Conservation (phyloP, 64 coral and sea anemone species). For the Trachythela sp. region DNA sequence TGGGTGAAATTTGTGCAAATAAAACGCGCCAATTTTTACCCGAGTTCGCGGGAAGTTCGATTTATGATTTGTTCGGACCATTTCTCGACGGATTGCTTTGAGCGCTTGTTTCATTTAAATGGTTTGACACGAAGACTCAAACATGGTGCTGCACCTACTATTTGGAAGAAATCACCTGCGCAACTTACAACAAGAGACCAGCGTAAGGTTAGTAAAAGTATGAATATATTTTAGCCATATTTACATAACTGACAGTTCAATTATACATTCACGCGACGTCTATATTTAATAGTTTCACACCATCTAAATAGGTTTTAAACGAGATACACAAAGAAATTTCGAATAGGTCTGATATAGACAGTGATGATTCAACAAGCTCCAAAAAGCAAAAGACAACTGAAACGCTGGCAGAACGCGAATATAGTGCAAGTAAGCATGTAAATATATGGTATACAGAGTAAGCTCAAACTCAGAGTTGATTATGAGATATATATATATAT, state of each 20-base stretch:
- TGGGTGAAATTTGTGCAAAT: slow-evolving; percentile 46
- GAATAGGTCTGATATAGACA: too few relatives aligned
- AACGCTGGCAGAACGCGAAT: too few relatives aligned
- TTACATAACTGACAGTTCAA: not conserved
- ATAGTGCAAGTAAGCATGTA: too few relatives aligned
- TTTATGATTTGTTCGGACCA: slow-evolving; percentile 45
- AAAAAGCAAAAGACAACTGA: too few relatives aligned
- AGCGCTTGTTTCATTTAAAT: slow-evolving; percentile 19
- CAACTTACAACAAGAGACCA: slow-evolving; percentile 26
- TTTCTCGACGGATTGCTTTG: slow-evolving; percentile 28
- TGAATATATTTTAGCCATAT: not conserved
- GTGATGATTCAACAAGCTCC: too few relatives aligned
- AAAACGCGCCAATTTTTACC: slow-evolving; percentile 28
- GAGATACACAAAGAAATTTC: not conserved
- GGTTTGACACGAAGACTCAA: slow-evolving; percentile 10
- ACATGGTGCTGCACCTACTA: slow-evolving; percentile 25
- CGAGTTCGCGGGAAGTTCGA: not conserved
- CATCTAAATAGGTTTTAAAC: not conserved
- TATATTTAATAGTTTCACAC: not conserved
- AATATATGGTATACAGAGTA: too few relatives aligned
- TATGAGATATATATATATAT: too few relatives aligned
- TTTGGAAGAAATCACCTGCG: not conserved
- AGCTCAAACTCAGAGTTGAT: too few relatives aligned
- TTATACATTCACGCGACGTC: not conserved
- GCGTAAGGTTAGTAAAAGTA: slow-evolving; percentile 31